Evolutionary conservation across 2,888 invertebrate genomes (phyloP), one percentile per base, ranked within the genome.

Genomic region (Eupithecia centaureata): DNA sequence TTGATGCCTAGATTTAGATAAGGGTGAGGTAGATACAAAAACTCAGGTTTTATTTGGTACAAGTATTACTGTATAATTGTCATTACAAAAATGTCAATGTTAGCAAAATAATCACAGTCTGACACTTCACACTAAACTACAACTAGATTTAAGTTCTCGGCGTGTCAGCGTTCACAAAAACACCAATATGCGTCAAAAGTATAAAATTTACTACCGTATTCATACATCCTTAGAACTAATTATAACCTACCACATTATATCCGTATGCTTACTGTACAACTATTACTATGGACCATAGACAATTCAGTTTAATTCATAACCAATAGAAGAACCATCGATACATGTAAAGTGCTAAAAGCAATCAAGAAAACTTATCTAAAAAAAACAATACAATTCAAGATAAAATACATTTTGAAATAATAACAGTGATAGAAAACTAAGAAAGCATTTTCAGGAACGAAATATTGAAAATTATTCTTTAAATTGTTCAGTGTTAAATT

Each of bases 21-120:
- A 25, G 32, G 1, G 10, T n/a, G 13, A 15, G 18, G n/a, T 52
- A 18, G 52, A 35, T 1, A 66, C 25, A 68, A 71, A 73, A 72
- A 72, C 38, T 38, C 68, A 58, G 32, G 22, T 30, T 25, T 71
- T 82, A 88, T 90, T 91, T 92, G 91, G 92, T 92, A 92, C 88
- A 89, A 70, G 85, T 91, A 89, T 90, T 89, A 90, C 89, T 87
- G 86, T 90, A 88, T 90, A 91, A 87, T 91, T 92, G 90, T 93
- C 90, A 91, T 92, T 91, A 92, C 88, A 93, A 92, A 91, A 90
- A 92, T 89, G 91, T 92, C 91, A 91, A 92, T 91, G 92, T 92
- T 92, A 92, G 92, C 92, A 92, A 90, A 90, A 92, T 90, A 93
- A 93, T 92, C 93, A 92, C 92, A 92, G 92, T 91, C 90, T 85